These are phyloP conservation scores for Atherinosoma microstoma DNA, from an alignment of 2,797 vertebrate species.

Conservation along the genomic window DNA sequence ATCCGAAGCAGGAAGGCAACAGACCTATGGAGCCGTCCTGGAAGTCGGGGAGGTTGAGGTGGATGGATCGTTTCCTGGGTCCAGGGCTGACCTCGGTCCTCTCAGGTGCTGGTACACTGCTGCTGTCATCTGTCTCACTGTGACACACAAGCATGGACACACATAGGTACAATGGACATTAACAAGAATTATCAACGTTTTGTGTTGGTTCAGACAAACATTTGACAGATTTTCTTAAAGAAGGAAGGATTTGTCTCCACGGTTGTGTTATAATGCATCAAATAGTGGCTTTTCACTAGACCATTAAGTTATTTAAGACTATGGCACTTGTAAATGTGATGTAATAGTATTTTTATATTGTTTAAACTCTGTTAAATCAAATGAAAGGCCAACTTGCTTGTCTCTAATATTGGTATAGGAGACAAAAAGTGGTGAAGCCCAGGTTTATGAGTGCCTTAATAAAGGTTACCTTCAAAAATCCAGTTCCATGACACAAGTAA, in stretches of 20 bases:
- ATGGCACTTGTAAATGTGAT: too few species aligned
- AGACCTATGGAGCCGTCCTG: conserved; percentile 91
- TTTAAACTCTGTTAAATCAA: too few species aligned
- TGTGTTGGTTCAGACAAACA: not conserved
- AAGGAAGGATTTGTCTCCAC: not conserved
- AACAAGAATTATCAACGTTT: not conserved
- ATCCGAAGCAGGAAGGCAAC: conserved; percentile 33
- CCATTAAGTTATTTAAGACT: too few species aligned
- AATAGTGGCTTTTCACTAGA: not conserved
- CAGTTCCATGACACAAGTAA: too few species aligned
- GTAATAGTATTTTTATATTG: too few species aligned
- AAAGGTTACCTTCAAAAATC: too few species aligned
- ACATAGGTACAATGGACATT: not conserved
- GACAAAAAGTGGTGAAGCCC: not conserved
- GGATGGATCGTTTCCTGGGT: conserved; percentile 87
- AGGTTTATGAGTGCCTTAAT: too few species aligned
- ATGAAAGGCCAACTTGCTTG: too few species aligned
- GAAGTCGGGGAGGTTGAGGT: conserved; percentile 92
- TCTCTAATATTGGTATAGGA: too few species aligned
- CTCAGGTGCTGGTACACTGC: conserved; percentile 86
- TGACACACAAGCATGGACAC: conserved; percentile 51
- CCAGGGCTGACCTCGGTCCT: conserved; percentile 69
- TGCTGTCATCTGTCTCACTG: conserved; percentile 92
- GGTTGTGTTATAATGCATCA: not conserved
- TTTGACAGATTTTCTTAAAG: not conserved